phyloP scores from a whole-genome alignment of 2,888 invertebrate species.

The Tipula vernalis region DNA sequence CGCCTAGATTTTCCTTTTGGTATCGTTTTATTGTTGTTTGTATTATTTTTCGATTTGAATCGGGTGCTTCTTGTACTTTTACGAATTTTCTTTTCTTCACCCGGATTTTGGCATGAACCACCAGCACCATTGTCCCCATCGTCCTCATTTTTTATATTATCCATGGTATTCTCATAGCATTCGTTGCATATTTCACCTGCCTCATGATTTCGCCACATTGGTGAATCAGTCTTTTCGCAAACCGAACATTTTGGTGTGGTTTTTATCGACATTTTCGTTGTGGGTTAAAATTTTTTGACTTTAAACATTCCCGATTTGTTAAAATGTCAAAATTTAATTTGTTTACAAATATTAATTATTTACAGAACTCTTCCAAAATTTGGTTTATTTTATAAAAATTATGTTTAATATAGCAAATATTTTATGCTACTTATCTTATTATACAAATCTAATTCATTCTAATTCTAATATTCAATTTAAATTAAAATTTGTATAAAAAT shows the following conservation, averaged over 20 bases:
- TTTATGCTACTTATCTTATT: no score
- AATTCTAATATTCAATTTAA: no score
- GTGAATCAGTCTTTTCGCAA: constrained; percentile 54
- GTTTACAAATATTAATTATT: not conserved
- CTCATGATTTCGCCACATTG: constrained; percentile 57
- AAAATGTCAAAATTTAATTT: not conserved
- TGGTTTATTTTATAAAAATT: not conserved
- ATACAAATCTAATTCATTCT: no score
- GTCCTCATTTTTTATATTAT: constrained; percentile 23
- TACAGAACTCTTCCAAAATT: not conserved
- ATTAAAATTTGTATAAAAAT: no score
- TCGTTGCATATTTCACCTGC: constrained; percentile 65
- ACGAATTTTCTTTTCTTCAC: constrained; percentile 28
- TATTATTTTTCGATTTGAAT: constrained; percentile 38
- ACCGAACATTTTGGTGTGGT: constrained; percentile 48
- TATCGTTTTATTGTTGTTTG: constrained; percentile 22
- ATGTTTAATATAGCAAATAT: not conserved
- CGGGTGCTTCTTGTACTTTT: constrained; percentile 25
- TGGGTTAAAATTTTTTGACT: not conserved
- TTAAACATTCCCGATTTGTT: not conserved
- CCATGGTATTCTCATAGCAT: constrained; percentile 38
- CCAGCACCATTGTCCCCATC: constrained; percentile 24
- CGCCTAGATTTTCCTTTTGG: constrained; percentile 64
- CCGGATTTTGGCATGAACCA: constrained; percentile 15
- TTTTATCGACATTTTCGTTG: not conserved